Base-by-base conservation (phyloP, 2,888 invertebrate genomes). In the Ormyrus labotus region DNA sequence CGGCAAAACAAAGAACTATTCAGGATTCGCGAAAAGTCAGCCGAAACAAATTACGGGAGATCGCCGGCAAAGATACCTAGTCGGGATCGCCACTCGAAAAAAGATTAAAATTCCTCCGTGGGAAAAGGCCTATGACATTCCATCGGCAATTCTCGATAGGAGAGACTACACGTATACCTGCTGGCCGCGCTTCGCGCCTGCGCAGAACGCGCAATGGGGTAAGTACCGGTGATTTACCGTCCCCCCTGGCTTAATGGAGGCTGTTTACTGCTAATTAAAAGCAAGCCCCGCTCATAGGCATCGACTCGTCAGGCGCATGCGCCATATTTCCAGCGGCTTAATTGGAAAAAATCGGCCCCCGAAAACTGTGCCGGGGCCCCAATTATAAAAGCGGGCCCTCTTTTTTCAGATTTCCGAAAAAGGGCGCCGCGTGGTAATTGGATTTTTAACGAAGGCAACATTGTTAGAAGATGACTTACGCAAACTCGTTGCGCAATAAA, bases 201-300 rank as follows among this genome's bases (percentile, higher is more conserved):
- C 67, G n/a, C 45, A 9, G 11, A 48, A 6, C 50, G 6, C 64
- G 64, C 64, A n/a, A 50, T 13, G 85, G 87, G 86, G 86, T 88
- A 89, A 89, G 88, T 88, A 87, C 85, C 85, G 85, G 86, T 89
- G 89, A 90, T 89, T 90, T 89, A 90, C 89, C 84, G 88, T 87
- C 87, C 6, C 45, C 47, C 64, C 83, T 85, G 85, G 88, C 87
- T 89, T 89, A 90, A 89, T 89, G 88, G 88, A 87, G 67, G 51
- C 75, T 88, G 88, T 89, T 89, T 89, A 89, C 89, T 89, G 89
- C 89, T 90, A 89, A 90, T 90, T 90, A 90, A 89, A 89, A 89
- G 86, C 87, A 87, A 88, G 86, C 87, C 86, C 86, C 87, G 86
- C 89, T 89, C 82, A 83, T 84, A 85, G 80, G 86, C 85, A 84